Base-by-base conservation (phyloP, 2,888 invertebrate species). In the Anthophora plumipes region DNA sequence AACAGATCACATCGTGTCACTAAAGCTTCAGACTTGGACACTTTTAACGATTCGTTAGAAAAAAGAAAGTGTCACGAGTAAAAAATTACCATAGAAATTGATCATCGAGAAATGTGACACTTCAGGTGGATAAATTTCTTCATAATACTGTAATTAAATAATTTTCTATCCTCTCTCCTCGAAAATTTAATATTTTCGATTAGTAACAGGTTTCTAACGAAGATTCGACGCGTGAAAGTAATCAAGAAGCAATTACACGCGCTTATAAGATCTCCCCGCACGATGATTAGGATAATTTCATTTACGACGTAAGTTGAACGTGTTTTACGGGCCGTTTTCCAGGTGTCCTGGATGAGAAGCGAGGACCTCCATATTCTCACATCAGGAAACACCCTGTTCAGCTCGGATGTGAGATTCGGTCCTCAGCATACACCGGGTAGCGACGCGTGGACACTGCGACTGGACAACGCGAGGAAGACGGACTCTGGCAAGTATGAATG, bases 321-420 rank as follows among this genome's bases (percentile, higher is more conserved):
- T 25, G 4, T 22, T 22, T 14, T 39, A 7, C 11, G 37, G 22
- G 37, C 54, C 66, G 87, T 79, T 93, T n/a, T 93, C 48, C 94
- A 97, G 96, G 96, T 96, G 72, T 96, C 96, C 68, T 97, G 96
- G 96, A 96, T 96, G 91, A 94, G 96, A 12, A 95, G 95, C 75
- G 94, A 94, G 50, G 96, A 96, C 92, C 94, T 96, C 69, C 96
- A 96, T 92, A 96, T 97, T 88, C 94, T 97, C 86, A 95, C 96
- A 63, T 96, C 96, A 80, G 96, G 95, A 52, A 86, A 87, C 48
- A 92, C 94, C 67, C 95, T 95, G 85, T 96, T 96, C 93, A 96
- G 96, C 73, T 95, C 95, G 52, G 96, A 96, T 93, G 90, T 94
- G 69, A 95, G 97, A 80, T 96, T 96, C 88, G 94, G 95, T 52